Evolutionary conservation across 2,113 vertebrate species (phyloP).

Genomic region (Tricholaema leucomelas): DNA sequence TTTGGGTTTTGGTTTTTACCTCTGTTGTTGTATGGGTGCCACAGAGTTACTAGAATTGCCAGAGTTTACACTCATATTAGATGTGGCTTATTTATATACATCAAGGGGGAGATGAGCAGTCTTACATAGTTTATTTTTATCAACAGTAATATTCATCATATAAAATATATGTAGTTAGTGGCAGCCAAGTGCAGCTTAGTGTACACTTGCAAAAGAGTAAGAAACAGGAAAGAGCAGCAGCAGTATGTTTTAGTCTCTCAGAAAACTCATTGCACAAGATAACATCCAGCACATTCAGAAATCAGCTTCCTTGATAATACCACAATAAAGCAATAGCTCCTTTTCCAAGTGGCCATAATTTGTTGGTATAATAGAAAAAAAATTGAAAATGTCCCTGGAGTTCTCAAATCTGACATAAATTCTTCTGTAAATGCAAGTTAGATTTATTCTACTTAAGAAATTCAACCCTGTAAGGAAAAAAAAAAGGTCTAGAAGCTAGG

Average conservation of each 20-base stretch:
- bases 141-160: background rate
- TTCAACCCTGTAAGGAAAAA: background rate
- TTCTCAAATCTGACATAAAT: background rate
- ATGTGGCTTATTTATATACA: conserved; percentile 8
- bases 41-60: background rate
- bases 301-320: background rate
- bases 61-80: background rate
- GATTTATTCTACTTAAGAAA: background rate
- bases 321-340: conserved; percentile 1
- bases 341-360: conserved; percentile 38
- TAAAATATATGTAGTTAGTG: background rate
- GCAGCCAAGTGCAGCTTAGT: background rate
- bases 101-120: conserved; percentile 26
- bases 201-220: conserved; percentile 3
- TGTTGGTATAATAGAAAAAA: background rate
- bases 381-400: background rate
- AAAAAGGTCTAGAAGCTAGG: background rate
- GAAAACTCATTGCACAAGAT: background rate
- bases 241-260: background rate
- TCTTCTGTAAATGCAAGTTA: background rate
- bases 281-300: background rate
- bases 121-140: conserved; percentile 30
- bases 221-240: background rate
- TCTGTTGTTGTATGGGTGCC: background rate
- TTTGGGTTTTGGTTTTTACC: background rate